Evolutionary conservation across 2,797 vertebrate species (phyloP), one percentile per base, ranked within the genome.

Genomic region (Atherinosoma microstoma): DNA sequence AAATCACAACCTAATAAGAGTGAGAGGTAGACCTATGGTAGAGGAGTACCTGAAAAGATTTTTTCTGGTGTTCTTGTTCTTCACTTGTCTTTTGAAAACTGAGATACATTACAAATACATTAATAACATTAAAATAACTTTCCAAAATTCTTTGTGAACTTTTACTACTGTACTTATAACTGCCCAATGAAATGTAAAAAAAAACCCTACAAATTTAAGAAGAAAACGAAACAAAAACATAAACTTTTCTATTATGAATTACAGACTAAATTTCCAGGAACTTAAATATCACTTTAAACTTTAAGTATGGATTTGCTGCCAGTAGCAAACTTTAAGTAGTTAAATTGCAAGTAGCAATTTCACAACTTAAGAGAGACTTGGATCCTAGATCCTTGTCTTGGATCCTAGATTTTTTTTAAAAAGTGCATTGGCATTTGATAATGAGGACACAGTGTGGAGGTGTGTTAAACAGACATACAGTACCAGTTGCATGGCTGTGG

Each of bases 401-500:
- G 7, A 38, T 30, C 29, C 15, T 8, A 22, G 22, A 42, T 35
- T 35, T 35, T 35, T 35, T 30, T 40, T 45, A 36, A 32, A 40
- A 70, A 64, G 66, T 7, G 16, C 15, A 54, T 1, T 29, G 42
- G 6, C 38, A 51, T 16, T 15, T 34, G 13, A 68, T 24, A 30
- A 7, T 58, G 49, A 49, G 53, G 75, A 67, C 49, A 36, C 49
- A 36, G 18, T 47, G 47, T 63, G 64, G 18, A 42, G 18, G 11
- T 64, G 35, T 73, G 56, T 10, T 64, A 24, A 59, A 67, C 27
- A 78, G 36, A 69, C 54, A 38, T n/a, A 59, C 30, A 35, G 59
- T 87, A 93, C 90, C 86, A 56, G 67, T 70, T 89, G 92, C 67
- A 82, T 84, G 64, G 82, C 86, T 60, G 85, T 83, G 72, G 82